phyloP scores from a whole-genome alignment of 2,888 invertebrate species.

The Ctenicera cuprea region DNA sequence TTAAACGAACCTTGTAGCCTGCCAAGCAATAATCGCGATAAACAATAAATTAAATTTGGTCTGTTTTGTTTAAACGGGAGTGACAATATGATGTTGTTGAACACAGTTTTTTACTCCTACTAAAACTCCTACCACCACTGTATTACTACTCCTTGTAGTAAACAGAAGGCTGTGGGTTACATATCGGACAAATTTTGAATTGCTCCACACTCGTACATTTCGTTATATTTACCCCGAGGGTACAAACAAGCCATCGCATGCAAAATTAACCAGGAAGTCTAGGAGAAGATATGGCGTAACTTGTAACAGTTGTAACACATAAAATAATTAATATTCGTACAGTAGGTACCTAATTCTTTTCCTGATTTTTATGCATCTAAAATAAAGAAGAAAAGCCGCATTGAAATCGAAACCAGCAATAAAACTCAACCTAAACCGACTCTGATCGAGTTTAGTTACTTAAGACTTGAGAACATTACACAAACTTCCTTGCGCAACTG shows the following conservation, averaged over 20 bases:
- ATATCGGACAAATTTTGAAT: background rate
- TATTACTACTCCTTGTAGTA: background rate
- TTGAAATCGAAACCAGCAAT: background rate
- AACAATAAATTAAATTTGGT: background rate
- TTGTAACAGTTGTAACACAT: background rate
- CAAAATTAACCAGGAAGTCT: slow-evolving; percentile 20
- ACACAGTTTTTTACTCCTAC: background rate
- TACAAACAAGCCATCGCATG: background rate
- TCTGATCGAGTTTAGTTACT: background rate
- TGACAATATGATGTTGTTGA: no score
- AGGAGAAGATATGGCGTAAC: background rate
- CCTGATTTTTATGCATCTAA: background rate
- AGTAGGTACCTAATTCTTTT: background rate
- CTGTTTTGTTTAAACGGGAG: background rate
- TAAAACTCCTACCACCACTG: background rate
- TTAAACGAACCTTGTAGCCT: background rate
- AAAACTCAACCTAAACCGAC: background rate
- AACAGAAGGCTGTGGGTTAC: no score
- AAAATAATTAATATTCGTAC: slow-evolving; percentile 2
- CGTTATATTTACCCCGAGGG: slow-evolving; percentile 2
- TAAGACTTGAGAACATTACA: background rate
- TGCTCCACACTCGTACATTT: background rate
- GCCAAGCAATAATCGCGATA: background rate
- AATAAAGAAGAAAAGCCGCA: background rate
- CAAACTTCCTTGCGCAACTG: slow-evolving; percentile 3